A percentile compares a stretch with the other conserved stretches of the same genome.
Evolutionary conservation across 2,113 vertebrate species (phyloP).

Genomic region (Serilophus lunatus): DNA sequence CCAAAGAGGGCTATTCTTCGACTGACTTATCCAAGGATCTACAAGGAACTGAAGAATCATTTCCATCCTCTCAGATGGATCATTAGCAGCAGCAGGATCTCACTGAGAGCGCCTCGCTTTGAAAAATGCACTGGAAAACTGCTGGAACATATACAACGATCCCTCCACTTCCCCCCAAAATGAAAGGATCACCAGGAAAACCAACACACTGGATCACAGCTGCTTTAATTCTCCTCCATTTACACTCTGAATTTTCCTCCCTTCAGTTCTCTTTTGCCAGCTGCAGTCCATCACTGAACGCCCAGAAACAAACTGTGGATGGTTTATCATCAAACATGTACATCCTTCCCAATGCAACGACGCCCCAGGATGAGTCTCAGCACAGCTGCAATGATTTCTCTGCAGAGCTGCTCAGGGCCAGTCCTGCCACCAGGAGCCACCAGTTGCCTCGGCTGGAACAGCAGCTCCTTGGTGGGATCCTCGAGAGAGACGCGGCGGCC

Average conservation of each 20-base stretch:
- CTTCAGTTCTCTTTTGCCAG: neutral
- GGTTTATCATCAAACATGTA: fast-evolving
- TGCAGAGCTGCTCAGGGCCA: neutral
- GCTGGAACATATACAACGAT: neutral
- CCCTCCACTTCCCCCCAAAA: neutral
- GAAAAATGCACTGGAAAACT: neutral
- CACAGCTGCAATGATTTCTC: fast-evolving
- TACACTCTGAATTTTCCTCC: neutral
- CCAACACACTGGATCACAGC: neutral
- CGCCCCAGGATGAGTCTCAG: neutral
- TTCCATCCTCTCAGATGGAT: neutral
- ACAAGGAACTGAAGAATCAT: neutral
- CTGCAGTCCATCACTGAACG: neutral
- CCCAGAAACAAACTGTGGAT: neutral
- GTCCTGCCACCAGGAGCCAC: neutral
- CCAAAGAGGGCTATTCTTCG: neutral
- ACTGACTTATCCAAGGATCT: neutral
- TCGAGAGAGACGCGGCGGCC: fast-evolving
- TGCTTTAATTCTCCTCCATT: neutral
- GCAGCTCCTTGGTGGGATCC: neutral
- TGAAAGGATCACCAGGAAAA: neutral
- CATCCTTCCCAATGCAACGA: neutral
- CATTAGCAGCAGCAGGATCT: neutral
- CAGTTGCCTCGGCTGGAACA: neutral
- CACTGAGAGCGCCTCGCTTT: neutral